Base-by-base conservation (phyloP, 2,888 invertebrate species). In the Mythimna ferrago region DNA sequence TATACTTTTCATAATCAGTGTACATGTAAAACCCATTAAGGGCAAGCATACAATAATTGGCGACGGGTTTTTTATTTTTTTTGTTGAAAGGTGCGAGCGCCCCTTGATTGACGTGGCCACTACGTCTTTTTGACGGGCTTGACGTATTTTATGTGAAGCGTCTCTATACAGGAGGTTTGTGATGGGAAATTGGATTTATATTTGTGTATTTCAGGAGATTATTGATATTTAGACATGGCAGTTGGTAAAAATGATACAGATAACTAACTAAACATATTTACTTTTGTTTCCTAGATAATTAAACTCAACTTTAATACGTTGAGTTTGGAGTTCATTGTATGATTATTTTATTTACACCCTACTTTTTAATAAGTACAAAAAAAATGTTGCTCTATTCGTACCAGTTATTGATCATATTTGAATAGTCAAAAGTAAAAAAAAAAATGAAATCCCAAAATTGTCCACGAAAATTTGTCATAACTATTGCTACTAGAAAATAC, bases 11-110 rank as follows among this genome's bases (percentile, higher is more conserved):
- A 89, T 90, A 93, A 94, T 92, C 93, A 89, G 89, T 81, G 80
- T 91, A 94, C 95, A 94, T 86, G 94, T 89, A 94, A 96, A 95
- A 95, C 88, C 95, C 95, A 96, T 96, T 96, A 96, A 92, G 93
- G 94, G 92, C 86, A 89, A 91, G 93, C 91, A 88, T 88, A 91
- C 90, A 93, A 93, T 95, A 94, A 96, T 95, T 95, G 94, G 94
- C 92, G 91, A 90, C 85, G 85, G 86, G 87, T 71, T 80, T 91
- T 91, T 61, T 51, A 88, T 94, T 48, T 48, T 95, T 95, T 94
- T 92, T 93, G 91, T 89, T 89, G 51, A 80, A 87, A 88, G 89
- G 85, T 89, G 90, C 90, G 89, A 91, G 89, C 90, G 87, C 84
- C 80, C 83, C 81, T 87, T 96, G 96, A 96, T 93, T 95, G 96